These are phyloP conservation scores for Cyphomyrmex costatus DNA, from an alignment of 1,140 invertebrate genomes.

Conservation along the genomic window DNA sequence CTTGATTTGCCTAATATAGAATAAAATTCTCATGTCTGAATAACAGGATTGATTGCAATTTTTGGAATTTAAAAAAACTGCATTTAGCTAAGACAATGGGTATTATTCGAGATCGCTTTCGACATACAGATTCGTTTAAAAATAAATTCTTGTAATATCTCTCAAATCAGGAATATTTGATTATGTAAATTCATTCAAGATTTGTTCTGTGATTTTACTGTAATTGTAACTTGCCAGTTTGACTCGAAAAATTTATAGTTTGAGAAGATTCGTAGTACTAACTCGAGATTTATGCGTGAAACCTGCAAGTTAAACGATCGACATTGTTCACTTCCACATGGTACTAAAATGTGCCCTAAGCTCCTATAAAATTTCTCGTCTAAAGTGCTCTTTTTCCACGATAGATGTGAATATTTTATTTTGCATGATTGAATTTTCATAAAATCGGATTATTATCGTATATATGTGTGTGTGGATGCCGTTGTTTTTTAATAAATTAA, in stretches of 20 bases:
- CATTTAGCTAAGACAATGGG: neutral
- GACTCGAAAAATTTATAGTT: neutral
- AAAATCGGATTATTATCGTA: neutral
- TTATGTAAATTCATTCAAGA: neutral
- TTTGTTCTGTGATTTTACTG: neutral
- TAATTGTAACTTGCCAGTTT: neutral
- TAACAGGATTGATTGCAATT: neutral
- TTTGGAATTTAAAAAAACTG: neutral
- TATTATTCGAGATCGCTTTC: neutral
- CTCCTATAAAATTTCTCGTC: neutral
- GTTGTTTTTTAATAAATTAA: neutral
- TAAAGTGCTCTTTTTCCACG: neutral
- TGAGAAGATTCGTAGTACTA: neutral
- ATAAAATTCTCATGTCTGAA: neutral
- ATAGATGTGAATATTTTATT: neutral
- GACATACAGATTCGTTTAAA: neutral
- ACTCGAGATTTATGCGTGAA: constrained; percentile 20
- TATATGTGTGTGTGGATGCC: too few species aligned
- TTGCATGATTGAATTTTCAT: neutral
- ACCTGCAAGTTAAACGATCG: neutral
- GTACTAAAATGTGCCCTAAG: neutral
- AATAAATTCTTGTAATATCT: constrained; percentile 33
- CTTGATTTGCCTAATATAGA: neutral
- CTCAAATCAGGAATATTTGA: neutral
- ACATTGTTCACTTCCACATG: neutral